Conservation (phyloP, 2,888 invertebrate species). For the Andrena marginata region DNA sequence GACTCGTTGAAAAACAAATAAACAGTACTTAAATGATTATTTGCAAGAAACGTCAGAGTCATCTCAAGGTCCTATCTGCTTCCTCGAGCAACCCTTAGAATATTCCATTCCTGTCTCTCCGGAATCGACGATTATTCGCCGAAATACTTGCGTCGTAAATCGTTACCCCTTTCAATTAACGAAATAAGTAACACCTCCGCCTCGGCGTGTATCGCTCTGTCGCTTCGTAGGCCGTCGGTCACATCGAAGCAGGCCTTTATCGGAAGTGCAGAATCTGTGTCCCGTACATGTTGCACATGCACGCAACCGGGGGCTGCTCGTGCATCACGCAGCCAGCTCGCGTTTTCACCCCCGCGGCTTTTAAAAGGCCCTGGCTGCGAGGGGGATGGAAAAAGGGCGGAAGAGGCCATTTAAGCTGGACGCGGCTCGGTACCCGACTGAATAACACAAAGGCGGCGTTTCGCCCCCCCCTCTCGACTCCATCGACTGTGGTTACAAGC, state of each 20-base stretch:
- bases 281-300: constrained; percentile 44
- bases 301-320: constrained; percentile 31
- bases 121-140: not conserved
- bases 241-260: constrained; percentile 30
- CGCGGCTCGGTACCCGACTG: constrained; percentile 60
- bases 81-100: no score
- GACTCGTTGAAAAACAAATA: no score
- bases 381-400: constrained; percentile 62
- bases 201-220: constrained; percentile 21
- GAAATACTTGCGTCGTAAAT: not conserved
- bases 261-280: constrained; percentile 42
- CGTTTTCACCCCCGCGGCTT: constrained; percentile 60
- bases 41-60: no score
- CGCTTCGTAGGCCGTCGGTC: not conserved
- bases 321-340: constrained; percentile 55
- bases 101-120: no score
- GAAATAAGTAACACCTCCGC: not conserved
- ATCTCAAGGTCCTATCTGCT: no score
- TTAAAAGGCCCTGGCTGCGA: constrained; percentile 57
- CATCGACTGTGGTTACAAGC: constrained; percentile 59
- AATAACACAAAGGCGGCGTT: constrained; percentile 67
- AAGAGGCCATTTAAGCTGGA: constrained; percentile 73
- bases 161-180: not conserved
- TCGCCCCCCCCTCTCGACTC: constrained; percentile 27
- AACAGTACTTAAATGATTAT: no score